phyloP scores from a whole-genome alignment of 1,140 invertebrate species.

The Caerostris darwini region DNA sequence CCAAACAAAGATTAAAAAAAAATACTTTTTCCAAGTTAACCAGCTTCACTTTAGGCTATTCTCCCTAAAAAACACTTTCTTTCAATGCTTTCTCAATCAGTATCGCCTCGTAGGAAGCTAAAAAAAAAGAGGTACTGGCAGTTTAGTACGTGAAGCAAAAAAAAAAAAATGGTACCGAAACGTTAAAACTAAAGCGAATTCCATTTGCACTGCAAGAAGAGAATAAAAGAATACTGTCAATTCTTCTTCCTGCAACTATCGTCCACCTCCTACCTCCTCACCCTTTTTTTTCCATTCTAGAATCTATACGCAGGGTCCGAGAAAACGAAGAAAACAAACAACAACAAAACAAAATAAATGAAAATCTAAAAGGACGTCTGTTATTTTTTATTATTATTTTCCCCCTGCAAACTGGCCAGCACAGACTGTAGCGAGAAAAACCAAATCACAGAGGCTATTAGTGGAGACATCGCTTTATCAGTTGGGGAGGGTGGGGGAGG shows the following conservation, averaged over 20 bases:
- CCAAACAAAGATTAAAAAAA: too few relatives aligned
- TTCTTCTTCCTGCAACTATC: not conserved
- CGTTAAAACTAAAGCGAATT: constrained; percentile 66
- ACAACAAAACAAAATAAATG: constrained; percentile 35
- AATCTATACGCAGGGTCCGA: too few relatives aligned
- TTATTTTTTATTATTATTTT: not conserved
- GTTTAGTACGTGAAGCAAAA: not conserved
- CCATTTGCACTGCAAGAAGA: constrained; percentile 35
- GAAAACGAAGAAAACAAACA: not conserved
- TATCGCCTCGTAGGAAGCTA: not conserved
- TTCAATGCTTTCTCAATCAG: constrained; percentile 1
- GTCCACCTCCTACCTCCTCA: not conserved
- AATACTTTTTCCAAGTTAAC: too few relatives aligned
- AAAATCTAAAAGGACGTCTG: not conserved
- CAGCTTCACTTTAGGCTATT: not conserved
- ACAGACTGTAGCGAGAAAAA: not conserved
- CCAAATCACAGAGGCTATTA: constrained; percentile 68
- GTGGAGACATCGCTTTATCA: constrained; percentile 59
- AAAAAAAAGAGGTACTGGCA: not conserved
- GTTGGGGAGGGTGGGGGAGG: not conserved
- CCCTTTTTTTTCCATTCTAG: too few relatives aligned
- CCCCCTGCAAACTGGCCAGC: not conserved
- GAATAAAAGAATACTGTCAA: constrained; percentile 63
- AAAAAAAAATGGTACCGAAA: not conserved
- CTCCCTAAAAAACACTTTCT: not conserved